A percentile compares a stretch with the other conserved stretches of the same genome.
Conservation (phyloP, 2,888 invertebrate genomes). For the Nephrotoma appendiculata region DNA sequence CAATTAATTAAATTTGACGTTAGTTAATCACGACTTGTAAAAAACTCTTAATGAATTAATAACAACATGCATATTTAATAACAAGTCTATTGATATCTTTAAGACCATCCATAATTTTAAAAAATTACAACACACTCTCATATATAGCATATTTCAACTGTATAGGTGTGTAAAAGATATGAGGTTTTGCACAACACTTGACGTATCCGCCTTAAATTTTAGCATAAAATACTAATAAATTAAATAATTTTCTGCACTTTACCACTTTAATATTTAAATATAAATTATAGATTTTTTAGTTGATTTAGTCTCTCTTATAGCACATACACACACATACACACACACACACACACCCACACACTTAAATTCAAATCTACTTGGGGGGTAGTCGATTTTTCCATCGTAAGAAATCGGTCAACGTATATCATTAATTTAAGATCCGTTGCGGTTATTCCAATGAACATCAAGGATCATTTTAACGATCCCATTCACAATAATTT, state of each 20-base stretch:
- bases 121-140: not conserved
- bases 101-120: not conserved
- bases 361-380: not conserved
- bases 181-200: not conserved
- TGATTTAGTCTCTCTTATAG: not conserved
- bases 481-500: not conserved
- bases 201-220: not conserved
- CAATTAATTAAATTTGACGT: not conserved
- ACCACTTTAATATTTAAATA: not conserved
- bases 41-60: not conserved
- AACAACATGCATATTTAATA: not conserved
- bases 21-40: not conserved
- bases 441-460: not conserved
- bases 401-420: not conserved
- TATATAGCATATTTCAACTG: not conserved
- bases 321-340: not conserved
- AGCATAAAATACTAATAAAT: not conserved
- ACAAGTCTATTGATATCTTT: not conserved
- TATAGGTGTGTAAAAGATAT: not conserved
- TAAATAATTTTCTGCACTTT: not conserved
- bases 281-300: not conserved
- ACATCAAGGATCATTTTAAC: not conserved
- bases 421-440: not conserved
- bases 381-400: not conserved
- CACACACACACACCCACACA: no score